Conservation (phyloP, 1,140 invertebrate species). For the Drosophila insularis region DNA sequence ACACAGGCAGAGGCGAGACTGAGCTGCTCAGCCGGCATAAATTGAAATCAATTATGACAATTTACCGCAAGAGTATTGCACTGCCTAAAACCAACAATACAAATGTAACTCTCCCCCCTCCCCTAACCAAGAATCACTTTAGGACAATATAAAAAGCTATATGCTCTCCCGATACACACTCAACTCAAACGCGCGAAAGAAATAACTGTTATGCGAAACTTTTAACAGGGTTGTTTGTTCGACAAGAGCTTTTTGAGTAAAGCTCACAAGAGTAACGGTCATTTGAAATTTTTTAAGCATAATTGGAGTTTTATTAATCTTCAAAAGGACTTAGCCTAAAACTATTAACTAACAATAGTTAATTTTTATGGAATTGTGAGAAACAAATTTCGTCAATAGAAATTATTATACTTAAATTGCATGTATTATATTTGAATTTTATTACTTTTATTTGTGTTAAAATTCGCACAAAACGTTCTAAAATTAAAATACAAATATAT, state of each 20-base stretch:
- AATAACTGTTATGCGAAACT: background rate
- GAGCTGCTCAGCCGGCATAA: slow-evolving; percentile 24
- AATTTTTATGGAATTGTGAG: no score
- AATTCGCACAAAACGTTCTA: slow-evolving; percentile 28
- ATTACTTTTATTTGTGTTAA: slow-evolving; percentile 19
- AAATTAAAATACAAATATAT: slow-evolving; percentile 19
- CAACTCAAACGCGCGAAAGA: background rate
- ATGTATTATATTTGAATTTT: background rate
- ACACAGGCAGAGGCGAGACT: background rate
- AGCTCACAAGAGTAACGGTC: background rate
- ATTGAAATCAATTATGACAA: slow-evolving; percentile 62
- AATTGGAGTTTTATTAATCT: no score
- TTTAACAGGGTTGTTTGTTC: background rate
- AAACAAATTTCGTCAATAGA: no score
- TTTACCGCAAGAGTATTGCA: slow-evolving; percentile 31
- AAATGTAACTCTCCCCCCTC: background rate
- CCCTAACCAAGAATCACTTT: background rate
- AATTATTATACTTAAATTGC: no score
- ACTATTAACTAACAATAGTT: no score
- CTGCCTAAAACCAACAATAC: background rate
- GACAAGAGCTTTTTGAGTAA: background rate
- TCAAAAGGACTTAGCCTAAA: no score
- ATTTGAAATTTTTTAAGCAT: background rate
- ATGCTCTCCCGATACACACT: background rate
- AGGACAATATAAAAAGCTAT: slow-evolving; percentile 1